These are phyloP conservation scores for Coptodon rendalli DNA, from an alignment of 2,113 vertebrate genomes.

Conservation along the genomic window DNA sequence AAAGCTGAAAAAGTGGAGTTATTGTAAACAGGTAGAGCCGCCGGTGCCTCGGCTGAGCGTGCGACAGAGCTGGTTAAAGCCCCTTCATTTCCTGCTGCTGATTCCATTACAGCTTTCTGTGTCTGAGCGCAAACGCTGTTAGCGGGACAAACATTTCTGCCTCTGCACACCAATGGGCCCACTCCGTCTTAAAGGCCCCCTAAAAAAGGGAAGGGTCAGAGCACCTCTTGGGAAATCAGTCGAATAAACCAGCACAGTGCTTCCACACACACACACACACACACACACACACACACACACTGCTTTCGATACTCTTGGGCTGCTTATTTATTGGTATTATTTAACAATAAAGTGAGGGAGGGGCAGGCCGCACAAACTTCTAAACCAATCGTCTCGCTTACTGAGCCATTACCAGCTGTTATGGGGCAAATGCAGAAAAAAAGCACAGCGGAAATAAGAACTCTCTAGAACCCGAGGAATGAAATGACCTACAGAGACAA, in stretches of 20 bases:
- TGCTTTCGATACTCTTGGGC: background rate
- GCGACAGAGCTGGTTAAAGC: conserved; percentile 24
- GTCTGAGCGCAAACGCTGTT: conserved; percentile 36
- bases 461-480: background rate
- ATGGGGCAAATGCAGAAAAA: background rate
- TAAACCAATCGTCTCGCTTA: conserved; percentile 8
- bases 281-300: background rate
- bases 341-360: background rate
- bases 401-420: background rate
- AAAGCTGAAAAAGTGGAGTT: background rate
- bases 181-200: background rate
- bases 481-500: conserved; percentile 37
- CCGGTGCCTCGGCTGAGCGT: background rate
- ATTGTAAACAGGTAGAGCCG: conserved; percentile 42
- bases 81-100: conserved; percentile 46
- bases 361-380: conserved; percentile 1
- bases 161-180: background rate
- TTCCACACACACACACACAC: background rate
- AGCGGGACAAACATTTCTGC: conserved; percentile 20
- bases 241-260: background rate
- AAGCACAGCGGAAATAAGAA: background rate
- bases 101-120: conserved; percentile 33
- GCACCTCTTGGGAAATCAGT: conserved; percentile 30
- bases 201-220: conserved; percentile 8
- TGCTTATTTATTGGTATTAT: conserved; percentile 17